These are phyloP conservation scores for Drosophila sturtevanti DNA, from an alignment of 1,140 invertebrate genomes.

Conservation along the genomic window DNA sequence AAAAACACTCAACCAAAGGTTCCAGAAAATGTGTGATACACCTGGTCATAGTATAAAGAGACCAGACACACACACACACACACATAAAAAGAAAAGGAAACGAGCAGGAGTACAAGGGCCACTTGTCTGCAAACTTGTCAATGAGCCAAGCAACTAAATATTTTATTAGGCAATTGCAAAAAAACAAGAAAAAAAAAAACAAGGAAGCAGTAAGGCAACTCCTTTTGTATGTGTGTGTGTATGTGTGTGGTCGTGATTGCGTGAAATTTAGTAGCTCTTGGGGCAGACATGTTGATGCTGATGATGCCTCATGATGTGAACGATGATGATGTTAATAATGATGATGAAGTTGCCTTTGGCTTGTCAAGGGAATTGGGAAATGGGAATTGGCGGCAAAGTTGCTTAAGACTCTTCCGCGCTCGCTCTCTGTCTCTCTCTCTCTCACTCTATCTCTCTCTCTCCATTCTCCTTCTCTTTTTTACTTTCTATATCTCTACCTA, in stretches of 20 bases:
- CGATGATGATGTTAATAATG: constrained; percentile 32
- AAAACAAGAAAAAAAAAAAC: constrained; percentile 16
- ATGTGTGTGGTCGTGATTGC: constrained; percentile 76
- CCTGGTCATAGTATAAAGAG: constrained; percentile 59
- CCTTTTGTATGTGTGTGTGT: constrained; percentile 26
- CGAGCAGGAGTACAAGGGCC: constrained; percentile 40
- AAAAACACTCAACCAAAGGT: constrained; percentile 8
- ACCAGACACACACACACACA: too few relatives aligned
- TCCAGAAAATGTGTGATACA: not conserved
- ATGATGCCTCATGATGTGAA: constrained; percentile 63
- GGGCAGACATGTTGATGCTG: constrained; percentile 69
- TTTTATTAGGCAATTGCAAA: constrained; percentile 78
- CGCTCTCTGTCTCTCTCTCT: not conserved
- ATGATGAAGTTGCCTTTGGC: constrained; percentile 56
- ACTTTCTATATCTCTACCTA: too few relatives aligned
- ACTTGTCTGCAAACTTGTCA: constrained; percentile 79
- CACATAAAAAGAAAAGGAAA: too few relatives aligned
- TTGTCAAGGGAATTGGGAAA: constrained; percentile 63
- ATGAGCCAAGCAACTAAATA: constrained; percentile 80
- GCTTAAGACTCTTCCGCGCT: constrained; percentile 7
- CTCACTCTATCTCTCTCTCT: constrained; percentile 32
- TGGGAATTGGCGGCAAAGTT: constrained; percentile 70
- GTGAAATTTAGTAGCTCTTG: constrained; percentile 72
- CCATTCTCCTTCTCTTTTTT: too few relatives aligned
- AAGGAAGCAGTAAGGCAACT: constrained; percentile 3